Conservation (phyloP, 2,888 invertebrate species). For the Eucera pruinosa region DNA sequence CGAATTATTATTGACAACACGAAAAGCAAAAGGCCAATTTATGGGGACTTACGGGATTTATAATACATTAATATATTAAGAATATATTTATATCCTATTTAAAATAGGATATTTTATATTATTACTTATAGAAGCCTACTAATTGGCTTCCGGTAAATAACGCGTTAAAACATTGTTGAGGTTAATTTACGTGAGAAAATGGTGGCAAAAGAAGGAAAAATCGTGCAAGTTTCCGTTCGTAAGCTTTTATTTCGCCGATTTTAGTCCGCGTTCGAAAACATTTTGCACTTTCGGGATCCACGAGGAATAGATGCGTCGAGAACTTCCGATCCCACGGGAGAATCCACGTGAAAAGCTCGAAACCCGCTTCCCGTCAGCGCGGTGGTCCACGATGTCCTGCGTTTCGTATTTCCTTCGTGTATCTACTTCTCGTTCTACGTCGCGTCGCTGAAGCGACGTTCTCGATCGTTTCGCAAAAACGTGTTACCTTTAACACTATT, state of each 20-base stretch:
- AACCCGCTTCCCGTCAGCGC: slow-evolving; percentile 14
- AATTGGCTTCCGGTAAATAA: too few species aligned
- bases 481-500: neutral
- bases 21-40: too few species aligned
- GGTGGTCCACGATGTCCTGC: slow-evolving; percentile 46
- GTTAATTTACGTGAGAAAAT: too few species aligned
- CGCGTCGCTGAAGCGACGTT: slow-evolving; percentile 43
- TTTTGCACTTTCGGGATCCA: slow-evolving; percentile 58
- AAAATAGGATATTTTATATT: too few species aligned
- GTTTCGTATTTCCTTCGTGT: slow-evolving; percentile 66
- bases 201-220: neutral
- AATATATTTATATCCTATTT: too few species aligned
- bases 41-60: too few species aligned
- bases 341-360: slow-evolving; percentile 58
- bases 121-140: too few species aligned
- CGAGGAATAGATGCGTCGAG: slow-evolving; percentile 51
- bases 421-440: slow-evolving; percentile 59
- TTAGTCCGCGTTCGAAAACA: slow-evolving; percentile 62
- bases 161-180: too few species aligned
- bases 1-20: too few species aligned
- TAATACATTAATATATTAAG: too few species aligned
- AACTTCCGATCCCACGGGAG: slow-evolving; percentile 56
- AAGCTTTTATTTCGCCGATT: slow-evolving; percentile 46
- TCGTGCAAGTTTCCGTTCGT: slow-evolving; percentile 23
- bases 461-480: slow-evolving; percentile 49